These are phyloP conservation scores for Drosophila sp. DNA, from an alignment of 1,140 invertebrate species.

Conservation along the genomic window DNA sequence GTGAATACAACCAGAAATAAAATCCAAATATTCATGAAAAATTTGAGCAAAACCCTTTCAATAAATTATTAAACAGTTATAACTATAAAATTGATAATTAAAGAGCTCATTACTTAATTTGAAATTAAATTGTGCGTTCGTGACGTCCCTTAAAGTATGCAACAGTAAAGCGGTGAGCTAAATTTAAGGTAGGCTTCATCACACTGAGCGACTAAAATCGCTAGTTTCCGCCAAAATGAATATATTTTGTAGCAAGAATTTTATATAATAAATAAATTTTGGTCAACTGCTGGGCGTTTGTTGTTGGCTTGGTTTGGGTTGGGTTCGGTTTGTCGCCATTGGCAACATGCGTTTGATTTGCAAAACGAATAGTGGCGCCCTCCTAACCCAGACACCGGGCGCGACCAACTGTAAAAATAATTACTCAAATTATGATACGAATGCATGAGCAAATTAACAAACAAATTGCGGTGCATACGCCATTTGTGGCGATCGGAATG, in stretches of 20 bases:
- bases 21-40: too few relatives aligned
- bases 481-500: constrained; percentile 6
- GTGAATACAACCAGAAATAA: too few relatives aligned
- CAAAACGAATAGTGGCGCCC: too few relatives aligned
- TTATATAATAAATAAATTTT: constrained; percentile 4
- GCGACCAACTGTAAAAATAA: constrained; percentile 61
- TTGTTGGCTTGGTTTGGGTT: neutral
- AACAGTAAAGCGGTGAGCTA: too few relatives aligned
- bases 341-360: neutral
- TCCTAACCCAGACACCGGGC: neutral
- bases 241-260: neutral
- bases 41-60: too few relatives aligned
- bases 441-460: constrained; percentile 61
- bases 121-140: too few relatives aligned
- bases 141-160: too few relatives aligned
- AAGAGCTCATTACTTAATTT: too few relatives aligned
- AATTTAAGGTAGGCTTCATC: neutral
- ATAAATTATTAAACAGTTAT: too few relatives aligned
- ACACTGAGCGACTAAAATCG: neutral
- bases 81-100: too few relatives aligned
- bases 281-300: neutral
- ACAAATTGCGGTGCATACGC: constrained; percentile 40
- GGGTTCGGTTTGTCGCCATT: neutral
- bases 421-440: constrained; percentile 64
- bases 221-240: neutral